Base-by-base conservation (phyloP, 30 jellyfish, hydroid and myxozoan genomes). In the Aurelia aurita region DNA sequence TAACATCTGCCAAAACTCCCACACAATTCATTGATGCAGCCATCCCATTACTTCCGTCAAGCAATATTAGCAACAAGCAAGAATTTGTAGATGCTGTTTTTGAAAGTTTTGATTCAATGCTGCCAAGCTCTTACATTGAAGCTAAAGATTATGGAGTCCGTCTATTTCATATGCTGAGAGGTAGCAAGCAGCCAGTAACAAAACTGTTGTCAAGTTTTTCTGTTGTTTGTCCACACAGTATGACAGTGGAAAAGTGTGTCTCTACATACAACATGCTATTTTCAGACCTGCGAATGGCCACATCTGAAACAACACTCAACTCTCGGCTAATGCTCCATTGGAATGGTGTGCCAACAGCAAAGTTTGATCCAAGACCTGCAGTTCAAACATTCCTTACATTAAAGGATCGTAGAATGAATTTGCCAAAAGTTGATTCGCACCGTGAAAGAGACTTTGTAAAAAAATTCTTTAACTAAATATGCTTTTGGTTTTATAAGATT, bases 341-440 rank as follows among this genome's bases (percentile, higher is more conserved):
- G 80, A 77, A 77, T 59, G 79, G 89, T 2, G 89, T 28, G 55
- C 89, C 89, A 22, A 77, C 89, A 28, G 89, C 69, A 77, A 57
- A 39, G 73, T 60, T 77, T 59, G n/a, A n/a, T n/a, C n/a, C n/a
- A n/a, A n/a, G 79, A 77, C 79, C 79, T 27, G 79, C 89, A 28
- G 89, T 77, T 22, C 80, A 58, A 19, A 35, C 89, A 0, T 62
- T 77, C 80, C 68, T 77, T 20, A 77, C 80, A 47, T 1, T 18
- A 5, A 77, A 77, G 53, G 79, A 77, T 39, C 80, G 79, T 13
- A 58, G 82, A 60, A 77, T 57, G 79, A 77, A 57, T 44, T 59
- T 77, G 72, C 67, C 80, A 47, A 53, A 28, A 57, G 53, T 43
- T 28, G 35, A 32, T 77, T n/a, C n/a, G n/a, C n/a, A n/a, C n/a